These are phyloP conservation scores for Rhabditoides inermis DNA, from an alignment of 2,888 invertebrate genomes.

Conservation along the genomic window DNA sequence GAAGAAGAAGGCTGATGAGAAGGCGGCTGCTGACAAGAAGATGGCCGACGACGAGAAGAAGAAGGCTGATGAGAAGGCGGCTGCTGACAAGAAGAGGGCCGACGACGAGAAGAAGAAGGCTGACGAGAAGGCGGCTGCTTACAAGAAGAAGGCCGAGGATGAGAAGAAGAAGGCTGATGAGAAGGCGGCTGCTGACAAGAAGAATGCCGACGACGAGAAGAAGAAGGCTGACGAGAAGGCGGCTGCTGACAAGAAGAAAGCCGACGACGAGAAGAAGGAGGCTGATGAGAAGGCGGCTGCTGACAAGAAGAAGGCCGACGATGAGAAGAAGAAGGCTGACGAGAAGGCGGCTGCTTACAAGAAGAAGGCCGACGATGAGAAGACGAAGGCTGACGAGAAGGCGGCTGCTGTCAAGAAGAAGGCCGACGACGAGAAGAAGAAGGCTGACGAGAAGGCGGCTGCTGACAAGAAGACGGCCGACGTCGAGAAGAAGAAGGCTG, in stretches of 20 bases:
- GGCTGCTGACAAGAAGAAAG: conserved; percentile 7
- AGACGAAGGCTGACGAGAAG: neutral
- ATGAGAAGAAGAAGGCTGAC: no score
- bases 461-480: no score
- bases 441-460: conserved; percentile 1
- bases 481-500: no score
- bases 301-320: conserved; percentile 9
- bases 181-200: conserved; percentile 4
- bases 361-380: conserved; percentile 6
- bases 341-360: neutral
- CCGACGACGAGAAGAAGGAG: conserved; percentile 5
- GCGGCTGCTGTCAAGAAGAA: conserved; percentile 6
- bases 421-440: conserved; percentile 5
- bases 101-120: no score
- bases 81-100: no score
- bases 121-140: no score
- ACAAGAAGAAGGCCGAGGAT: no score
- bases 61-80: conserved; percentile 2
- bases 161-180: conserved; percentile 7
- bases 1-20: neutral
- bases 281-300: conserved; percentile 7
- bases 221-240: no score
- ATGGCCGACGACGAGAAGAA: conserved; percentile 3
- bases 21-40: conserved; percentile 4
- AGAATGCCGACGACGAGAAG: conserved; percentile 5